Evolutionary conservation across 92 coral and sea anemone genomes (phyloP).

Genomic region (Scolanthus callimorphus): DNA sequence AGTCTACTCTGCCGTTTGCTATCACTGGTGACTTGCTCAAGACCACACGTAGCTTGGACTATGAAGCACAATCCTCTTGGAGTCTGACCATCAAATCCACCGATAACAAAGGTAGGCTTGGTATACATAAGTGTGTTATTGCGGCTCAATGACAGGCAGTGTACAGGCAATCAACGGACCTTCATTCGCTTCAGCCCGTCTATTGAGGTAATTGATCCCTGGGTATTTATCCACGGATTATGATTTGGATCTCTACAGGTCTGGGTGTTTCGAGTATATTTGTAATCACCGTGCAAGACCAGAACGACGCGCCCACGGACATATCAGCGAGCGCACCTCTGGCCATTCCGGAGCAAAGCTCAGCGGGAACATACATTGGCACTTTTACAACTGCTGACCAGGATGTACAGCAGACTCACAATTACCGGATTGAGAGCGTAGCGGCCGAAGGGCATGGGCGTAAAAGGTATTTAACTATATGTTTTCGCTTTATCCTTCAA

Average conservation of each 20-base stretch:
- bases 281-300: conserved; percentile 65
- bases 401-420: conserved; percentile 72
- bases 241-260: conserved; percentile 61
- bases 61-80: conserved; percentile 62
- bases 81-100: conserved; percentile 59
- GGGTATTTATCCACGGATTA: too few relatives aligned
- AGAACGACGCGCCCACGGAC: conserved; percentile 80
- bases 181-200: too few relatives aligned
- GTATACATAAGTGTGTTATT: too few relatives aligned
- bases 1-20: conserved; percentile 52
- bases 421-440: conserved; percentile 52
- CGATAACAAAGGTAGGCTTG: conserved; percentile 71
- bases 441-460: conserved; percentile 30
- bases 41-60: conserved; percentile 75
- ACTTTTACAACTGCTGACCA: conserved; percentile 77
- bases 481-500: too few relatives aligned
- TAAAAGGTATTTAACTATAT: too few relatives aligned
- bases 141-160: too few relatives aligned
- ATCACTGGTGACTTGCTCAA: conserved; percentile 56
- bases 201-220: too few relatives aligned
- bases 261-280: conserved; percentile 61
- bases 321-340: conserved; percentile 67
- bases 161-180: too few relatives aligned
- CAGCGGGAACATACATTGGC: conserved; percentile 65
- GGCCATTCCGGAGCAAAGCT: conserved; percentile 48